Evolutionary conservation across 1,140 invertebrate genomes (phyloP).

Genomic region (Amphibalanus amphitrite): DNA sequence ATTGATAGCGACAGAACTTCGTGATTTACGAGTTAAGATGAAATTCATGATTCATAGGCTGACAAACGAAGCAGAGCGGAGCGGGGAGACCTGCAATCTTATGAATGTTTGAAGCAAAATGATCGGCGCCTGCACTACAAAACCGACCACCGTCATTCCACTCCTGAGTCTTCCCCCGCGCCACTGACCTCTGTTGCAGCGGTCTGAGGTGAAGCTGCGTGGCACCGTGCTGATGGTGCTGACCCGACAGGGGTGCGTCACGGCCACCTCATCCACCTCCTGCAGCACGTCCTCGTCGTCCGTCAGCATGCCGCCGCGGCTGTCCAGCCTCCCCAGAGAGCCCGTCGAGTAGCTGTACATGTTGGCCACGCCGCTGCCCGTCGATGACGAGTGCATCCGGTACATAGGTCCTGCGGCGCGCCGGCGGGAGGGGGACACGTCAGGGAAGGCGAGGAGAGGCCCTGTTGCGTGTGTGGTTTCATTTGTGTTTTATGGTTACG

Average conservation of each 20-base stretch:
- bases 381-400: conserved; percentile 22
- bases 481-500: not conserved
- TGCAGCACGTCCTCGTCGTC: not conserved
- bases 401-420: conserved; percentile 20
- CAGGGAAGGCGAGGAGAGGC: no score
- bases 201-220: not conserved
- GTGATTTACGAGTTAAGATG: no score
- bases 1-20: not conserved
- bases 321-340: not conserved
- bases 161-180: no score
- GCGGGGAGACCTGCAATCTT: not conserved
- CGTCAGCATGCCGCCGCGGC: no score
- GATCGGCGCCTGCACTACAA: no score
- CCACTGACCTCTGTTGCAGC: not conserved
- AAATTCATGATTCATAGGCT: no score
- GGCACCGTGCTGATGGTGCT: not conserved
- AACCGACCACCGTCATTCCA: no score
- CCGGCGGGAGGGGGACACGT: not conserved
- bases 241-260: not conserved
- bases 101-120: not conserved
- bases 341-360: conserved; percentile 22
- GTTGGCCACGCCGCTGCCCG: conserved; percentile 22
- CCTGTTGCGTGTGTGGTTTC: no score
- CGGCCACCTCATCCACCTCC: not conserved
- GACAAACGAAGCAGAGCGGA: no score